These are phyloP conservation scores for Frankliniella intonsa DNA, from an alignment of 2,888 invertebrate genomes.

Conservation along the genomic window DNA sequence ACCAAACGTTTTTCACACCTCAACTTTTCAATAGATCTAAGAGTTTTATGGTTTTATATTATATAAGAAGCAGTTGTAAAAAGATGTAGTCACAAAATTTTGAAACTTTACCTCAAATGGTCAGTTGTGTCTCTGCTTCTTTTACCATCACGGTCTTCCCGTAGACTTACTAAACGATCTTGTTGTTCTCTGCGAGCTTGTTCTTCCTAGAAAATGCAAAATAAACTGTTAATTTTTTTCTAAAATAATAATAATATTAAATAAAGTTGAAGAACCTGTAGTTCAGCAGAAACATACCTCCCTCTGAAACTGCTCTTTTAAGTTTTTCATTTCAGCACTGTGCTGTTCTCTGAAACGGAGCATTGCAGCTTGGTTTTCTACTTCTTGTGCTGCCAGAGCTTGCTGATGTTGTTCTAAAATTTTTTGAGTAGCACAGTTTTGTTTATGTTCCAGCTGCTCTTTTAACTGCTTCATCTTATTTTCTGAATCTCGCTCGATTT, in stretches of 20 bases:
- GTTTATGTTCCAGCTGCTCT: constrained; percentile 31
- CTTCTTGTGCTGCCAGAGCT: constrained; percentile 31
- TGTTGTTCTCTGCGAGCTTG: constrained; percentile 55
- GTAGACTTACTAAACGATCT: constrained; percentile 51
- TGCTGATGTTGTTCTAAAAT: constrained; percentile 33
- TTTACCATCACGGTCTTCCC: constrained; percentile 41
- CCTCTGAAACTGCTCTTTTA: constrained; percentile 35
- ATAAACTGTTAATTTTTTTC: not conserved
- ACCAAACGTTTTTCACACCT: constrained; percentile 65
- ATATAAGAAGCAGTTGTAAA: no score
- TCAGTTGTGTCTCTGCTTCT: constrained; percentile 58
- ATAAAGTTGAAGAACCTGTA: not conserved
- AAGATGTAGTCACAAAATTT: not conserved
- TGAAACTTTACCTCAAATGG: not conserved
- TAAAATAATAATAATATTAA: not conserved
- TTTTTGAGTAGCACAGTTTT: constrained; percentile 32
- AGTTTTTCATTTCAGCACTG: constrained; percentile 28
- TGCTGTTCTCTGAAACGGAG: constrained; percentile 32
- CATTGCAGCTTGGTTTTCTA: constrained; percentile 36
- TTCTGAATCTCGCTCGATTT: constrained; percentile 42
- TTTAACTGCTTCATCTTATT: constrained; percentile 39
- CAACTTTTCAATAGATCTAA: constrained; percentile 52
- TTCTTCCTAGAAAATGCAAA: constrained; percentile 43
- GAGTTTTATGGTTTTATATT: constrained; percentile 32
- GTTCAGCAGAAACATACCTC: constrained; percentile 33